These are phyloP conservation scores for Lophius americanus DNA, from an alignment of 2,797 vertebrate species.

Conservation along the genomic window DNA sequence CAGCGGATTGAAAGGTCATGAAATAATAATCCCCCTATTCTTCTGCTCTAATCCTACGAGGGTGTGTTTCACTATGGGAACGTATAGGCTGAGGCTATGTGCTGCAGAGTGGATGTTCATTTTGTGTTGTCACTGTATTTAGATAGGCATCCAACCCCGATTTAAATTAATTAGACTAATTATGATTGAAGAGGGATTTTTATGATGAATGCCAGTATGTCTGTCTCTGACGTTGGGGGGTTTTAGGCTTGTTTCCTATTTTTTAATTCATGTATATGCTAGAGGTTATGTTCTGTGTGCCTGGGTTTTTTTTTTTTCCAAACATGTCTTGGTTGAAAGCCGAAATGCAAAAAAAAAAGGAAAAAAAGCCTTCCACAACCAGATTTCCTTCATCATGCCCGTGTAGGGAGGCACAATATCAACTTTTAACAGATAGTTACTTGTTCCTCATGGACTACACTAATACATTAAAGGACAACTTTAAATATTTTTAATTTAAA, in stretches of 20 bases:
- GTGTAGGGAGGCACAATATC: too few relatives aligned
- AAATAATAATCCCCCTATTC: slow-evolving; percentile 83
- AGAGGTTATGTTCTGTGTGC: slow-evolving; percentile 66
- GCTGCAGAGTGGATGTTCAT: slow-evolving; percentile 75
- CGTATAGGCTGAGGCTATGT: slow-evolving; percentile 69
- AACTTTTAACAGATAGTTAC: too few relatives aligned
- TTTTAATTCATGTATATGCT: slow-evolving; percentile 44
- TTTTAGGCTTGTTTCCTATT: slow-evolving; percentile 33
- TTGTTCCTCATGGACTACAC: too few relatives aligned
- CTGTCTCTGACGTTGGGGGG: slow-evolving; percentile 57
- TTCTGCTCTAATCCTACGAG: slow-evolving; percentile 80
- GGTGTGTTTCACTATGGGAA: slow-evolving; percentile 82
- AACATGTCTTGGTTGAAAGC: slow-evolving; percentile 71
- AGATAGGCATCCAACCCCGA: slow-evolving; percentile 77
- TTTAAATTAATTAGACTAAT: slow-evolving; percentile 82
- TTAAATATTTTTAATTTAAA: too few relatives aligned
- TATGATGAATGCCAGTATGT: slow-evolving; percentile 83
- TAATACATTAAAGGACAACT: too few relatives aligned
- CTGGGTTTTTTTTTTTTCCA: slow-evolving; percentile 40
- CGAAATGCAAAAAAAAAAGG: slow-evolving; percentile 39
- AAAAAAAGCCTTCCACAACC: slow-evolving; percentile 13
- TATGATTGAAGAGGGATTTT: slow-evolving; percentile 77
- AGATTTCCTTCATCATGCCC: slow-evolving; percentile 30
- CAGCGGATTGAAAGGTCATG: slow-evolving; percentile 84
- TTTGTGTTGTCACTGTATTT: slow-evolving; percentile 76